Conservation (phyloP, 2,888 invertebrate species). For the Rotaria magnacalcarata region DNA sequence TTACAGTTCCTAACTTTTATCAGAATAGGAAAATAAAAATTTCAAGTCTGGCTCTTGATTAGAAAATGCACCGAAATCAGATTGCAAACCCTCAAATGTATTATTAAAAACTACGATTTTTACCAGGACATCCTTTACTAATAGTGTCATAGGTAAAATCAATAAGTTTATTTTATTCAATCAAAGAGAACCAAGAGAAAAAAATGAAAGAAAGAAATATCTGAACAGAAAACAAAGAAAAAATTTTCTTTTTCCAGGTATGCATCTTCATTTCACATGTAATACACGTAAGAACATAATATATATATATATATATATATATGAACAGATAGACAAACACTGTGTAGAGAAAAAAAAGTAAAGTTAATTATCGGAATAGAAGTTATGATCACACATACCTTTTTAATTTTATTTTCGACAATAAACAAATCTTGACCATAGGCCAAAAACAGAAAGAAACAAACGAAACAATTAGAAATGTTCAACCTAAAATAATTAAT, state of each 20-base stretch:
- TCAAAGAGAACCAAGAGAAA: neutral
- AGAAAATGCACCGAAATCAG: no score
- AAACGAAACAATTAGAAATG: slow-evolving; percentile 19
- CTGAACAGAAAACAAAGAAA: neutral
- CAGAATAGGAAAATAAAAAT: no score
- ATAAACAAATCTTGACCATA: slow-evolving; percentile 30
- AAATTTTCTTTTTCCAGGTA: neutral
- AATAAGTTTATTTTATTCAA: neutral
- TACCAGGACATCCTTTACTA: no score
- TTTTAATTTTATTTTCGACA: neutral
- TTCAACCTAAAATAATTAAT: neutral
- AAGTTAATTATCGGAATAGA: neutral
- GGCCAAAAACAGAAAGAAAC: neutral
- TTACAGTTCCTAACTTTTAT: no score
- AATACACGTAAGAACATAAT: no score
- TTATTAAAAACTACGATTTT: no score
- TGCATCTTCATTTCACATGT: slow-evolving; percentile 18
- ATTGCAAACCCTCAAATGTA: no score
- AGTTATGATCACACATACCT: neutral
- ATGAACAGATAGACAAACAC: slow-evolving; percentile 16
- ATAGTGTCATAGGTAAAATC: no score
- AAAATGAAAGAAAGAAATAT: neutral
- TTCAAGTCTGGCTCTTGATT: no score
- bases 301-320: neutral
- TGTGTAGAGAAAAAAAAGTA: neutral